phyloP scores from a whole-genome alignment of 2,797 vertebrate genomes.

The Enteromius argenteus region DNA sequence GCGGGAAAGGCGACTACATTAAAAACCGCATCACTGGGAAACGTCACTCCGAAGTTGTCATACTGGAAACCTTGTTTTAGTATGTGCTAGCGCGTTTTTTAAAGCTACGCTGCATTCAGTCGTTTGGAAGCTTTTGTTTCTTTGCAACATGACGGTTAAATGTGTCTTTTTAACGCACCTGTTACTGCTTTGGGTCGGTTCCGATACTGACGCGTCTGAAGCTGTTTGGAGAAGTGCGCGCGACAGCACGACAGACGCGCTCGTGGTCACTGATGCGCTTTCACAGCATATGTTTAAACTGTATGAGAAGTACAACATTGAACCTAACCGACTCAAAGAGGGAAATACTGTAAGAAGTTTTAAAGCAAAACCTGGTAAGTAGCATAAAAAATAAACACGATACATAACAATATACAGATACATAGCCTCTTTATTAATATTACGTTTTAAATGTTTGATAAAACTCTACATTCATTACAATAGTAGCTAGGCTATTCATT shows the following conservation, averaged over 20 bases:
- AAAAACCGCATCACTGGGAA: slow-evolving; percentile 22
- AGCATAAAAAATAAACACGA: background rate
- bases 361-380: slow-evolving; percentile 86
- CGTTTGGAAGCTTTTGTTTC: slow-evolving; percentile 37
- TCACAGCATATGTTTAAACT: slow-evolving; percentile 89
- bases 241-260: slow-evolving; percentile 59
- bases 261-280: slow-evolving; percentile 79
- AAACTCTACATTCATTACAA: background rate
- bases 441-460: background rate
- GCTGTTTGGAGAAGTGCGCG: slow-evolving; percentile 54
- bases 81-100: background rate
- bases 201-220: slow-evolving; percentile 47
- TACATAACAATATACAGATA: background rate
- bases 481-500: background rate
- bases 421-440: background rate
- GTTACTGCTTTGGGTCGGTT: slow-evolving; percentile 60
- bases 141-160: slow-evolving; percentile 68
- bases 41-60: background rate
- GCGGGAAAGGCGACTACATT: background rate
- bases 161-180: slow-evolving; percentile 67
- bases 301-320: slow-evolving; percentile 88
- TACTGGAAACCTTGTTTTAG: slow-evolving; percentile 5
- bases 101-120: background rate
- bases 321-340: slow-evolving; percentile 79
- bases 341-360: slow-evolving; percentile 94